phyloP scores from a whole-genome alignment of 1,140 invertebrate species.

The Tetramorium parvispinum region DNA sequence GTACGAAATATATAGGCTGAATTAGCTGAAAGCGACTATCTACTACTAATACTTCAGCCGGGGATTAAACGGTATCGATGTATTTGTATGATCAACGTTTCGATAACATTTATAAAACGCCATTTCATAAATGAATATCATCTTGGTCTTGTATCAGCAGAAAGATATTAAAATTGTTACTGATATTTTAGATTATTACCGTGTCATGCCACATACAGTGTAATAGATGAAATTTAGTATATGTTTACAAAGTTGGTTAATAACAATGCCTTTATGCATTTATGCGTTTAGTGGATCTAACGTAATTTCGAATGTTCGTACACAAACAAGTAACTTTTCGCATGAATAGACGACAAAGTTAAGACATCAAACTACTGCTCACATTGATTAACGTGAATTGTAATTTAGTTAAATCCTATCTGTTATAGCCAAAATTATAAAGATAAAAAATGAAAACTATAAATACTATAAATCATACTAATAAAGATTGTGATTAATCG shows the following conservation, averaged over 20 bases:
- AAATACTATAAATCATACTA: too few relatives aligned
- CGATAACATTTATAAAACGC: constrained; percentile 25
- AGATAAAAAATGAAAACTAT: background rate
- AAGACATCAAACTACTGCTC: constrained; percentile 25
- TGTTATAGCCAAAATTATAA: background rate
- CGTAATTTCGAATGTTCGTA: background rate
- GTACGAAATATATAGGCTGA: background rate
- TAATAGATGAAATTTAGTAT: background rate
- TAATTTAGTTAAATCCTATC: background rate
- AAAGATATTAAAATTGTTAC: background rate
- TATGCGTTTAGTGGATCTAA: background rate
- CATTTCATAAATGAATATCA: background rate
- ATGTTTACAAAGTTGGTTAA: constrained; percentile 14
- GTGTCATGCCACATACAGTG: background rate
- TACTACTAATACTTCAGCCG: constrained; percentile 17
- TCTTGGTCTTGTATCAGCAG: background rate
- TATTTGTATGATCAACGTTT: background rate
- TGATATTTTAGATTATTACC: constrained; percentile 1
- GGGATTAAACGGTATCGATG: constrained; percentile 32
- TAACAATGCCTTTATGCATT: constrained; percentile 14
- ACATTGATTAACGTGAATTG: background rate
- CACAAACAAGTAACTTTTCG: constrained; percentile 20
- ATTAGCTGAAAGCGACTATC: constrained; percentile 42
- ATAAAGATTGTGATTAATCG: too few relatives aligned
- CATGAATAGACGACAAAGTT: constrained; percentile 6